phyloP scores from a whole-genome alignment of 2,797 vertebrate genomes.

The Carduelis carduelis region DNA sequence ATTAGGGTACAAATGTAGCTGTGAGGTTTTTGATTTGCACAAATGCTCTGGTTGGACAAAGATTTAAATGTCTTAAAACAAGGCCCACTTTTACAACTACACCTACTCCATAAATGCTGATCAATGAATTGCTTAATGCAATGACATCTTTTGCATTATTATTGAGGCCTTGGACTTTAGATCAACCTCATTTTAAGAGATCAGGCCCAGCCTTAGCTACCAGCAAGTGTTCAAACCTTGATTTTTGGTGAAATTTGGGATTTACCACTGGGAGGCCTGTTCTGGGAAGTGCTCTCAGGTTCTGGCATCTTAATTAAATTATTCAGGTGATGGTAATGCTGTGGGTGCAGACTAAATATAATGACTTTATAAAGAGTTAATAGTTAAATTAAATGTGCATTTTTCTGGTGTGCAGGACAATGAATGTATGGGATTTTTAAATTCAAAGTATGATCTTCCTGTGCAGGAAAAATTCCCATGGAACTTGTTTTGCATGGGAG shows the following conservation, averaged over 20 bases:
- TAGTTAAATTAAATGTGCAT: neutral
- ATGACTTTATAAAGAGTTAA: neutral
- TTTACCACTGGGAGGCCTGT: neutral
- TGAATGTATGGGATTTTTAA: neutral
- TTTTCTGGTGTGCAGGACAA: neutral
- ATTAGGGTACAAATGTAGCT: neutral
- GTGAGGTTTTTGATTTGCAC: neutral
- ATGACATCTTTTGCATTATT: neutral
- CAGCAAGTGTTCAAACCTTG: neutral
- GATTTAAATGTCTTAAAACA: neutral
- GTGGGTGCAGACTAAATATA: neutral
- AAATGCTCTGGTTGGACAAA: neutral
- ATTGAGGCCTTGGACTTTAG: neutral
- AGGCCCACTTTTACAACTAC: neutral
- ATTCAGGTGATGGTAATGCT: neutral
- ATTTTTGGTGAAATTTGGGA: neutral
- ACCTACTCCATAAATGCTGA: neutral
- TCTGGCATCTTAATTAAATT: neutral
- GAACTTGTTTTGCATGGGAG: neutral
- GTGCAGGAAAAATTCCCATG: neutral
- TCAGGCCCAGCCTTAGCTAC: neutral
- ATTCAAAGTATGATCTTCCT: neutral
- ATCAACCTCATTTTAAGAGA: neutral
- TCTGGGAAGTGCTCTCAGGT: neutral
- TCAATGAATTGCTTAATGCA: neutral